Conservation (phyloP, 2,888 invertebrate genomes). For the Caenorhabditis panamensis region DNA sequence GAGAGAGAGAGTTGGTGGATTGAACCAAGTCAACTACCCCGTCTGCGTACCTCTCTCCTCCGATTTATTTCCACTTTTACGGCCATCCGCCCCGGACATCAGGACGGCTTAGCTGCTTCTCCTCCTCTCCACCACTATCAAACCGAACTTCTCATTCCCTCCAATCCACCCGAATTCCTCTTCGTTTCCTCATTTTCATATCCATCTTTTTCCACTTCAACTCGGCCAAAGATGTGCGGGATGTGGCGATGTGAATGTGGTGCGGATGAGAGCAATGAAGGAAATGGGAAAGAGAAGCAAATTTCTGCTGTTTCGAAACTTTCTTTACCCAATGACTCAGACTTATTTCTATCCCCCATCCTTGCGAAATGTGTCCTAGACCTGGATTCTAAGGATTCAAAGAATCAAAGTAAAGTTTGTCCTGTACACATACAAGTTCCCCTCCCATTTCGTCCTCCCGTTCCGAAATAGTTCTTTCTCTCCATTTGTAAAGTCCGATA, state of each 20-base stretch:
- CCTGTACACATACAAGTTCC: too few relatives aligned
- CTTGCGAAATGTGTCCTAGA: conserved; percentile 12
- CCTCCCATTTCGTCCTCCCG: background rate
- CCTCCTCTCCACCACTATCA: background rate
- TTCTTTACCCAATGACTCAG: conserved; percentile 16
- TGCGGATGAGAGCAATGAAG: conserved; percentile 27
- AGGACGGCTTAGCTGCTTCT: conserved; percentile 14
- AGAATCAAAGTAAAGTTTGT: background rate
- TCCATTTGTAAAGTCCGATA: conserved; percentile 26
- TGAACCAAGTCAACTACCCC: background rate
- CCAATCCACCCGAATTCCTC: too few relatives aligned
- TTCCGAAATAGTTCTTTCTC: too few relatives aligned
- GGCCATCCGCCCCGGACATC: conserved; percentile 10
- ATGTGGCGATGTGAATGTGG: background rate
- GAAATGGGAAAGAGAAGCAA: background rate
- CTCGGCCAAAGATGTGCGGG: conserved; percentile 20
- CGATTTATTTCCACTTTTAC: conserved; percentile 43
- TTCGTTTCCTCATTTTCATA: background rate
- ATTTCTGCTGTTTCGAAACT: conserved; percentile 28
- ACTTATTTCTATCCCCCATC: conserved; percentile 9
- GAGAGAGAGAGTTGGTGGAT: background rate
- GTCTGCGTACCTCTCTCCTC: conserved; percentile 3
- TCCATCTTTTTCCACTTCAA: conserved; percentile 36
- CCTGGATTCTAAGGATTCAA: background rate
- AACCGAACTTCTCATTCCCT: conserved; percentile 19